Base-by-base conservation (phyloP, 2,888 invertebrate genomes). In the Slavum lentiscoides region DNA sequence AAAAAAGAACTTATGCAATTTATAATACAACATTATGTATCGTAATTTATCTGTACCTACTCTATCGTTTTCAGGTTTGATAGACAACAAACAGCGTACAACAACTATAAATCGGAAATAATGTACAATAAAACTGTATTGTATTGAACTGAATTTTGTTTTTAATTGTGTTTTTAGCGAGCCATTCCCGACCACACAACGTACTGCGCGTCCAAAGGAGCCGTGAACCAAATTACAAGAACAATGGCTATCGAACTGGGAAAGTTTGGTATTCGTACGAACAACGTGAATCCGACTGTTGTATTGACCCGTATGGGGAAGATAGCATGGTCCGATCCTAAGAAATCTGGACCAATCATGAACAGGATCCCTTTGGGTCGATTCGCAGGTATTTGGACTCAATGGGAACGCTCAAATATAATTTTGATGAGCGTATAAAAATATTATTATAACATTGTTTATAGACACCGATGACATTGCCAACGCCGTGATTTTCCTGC, bases 291-390 rank as follows among this genome's bases (percentile, higher is more conserved):
- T 87, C 98, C 98, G 0, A 98, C 97, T 0, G 96, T 96, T 0
- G 93, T 96, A 19, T 88, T 96, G 89, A 98, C 98, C 0, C 93
- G 92, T 76, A 92, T 98, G 93, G 96, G 96, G 0, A 89, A 89
- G 83, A 86, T 90, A 17, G 92, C 91, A 37, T 98, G 97, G 97
- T 90, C 92, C 17, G 93, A 95, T 30, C 30, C 30, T 1, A 30
- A 30, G 0, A 94, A 93, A 85, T 90, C 93, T 0, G 88, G 88
- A 3, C 89, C 89, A 0, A 90, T 97, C 91, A 85, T 30, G 30
- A 4, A 30, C 30, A 30, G 30, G 4, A 30, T 97, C 86, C 97
- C 97, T 0, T 86, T 97, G 15, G 91, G 92, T 84, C 87, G 89
- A 85, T 91, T 92, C 86, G 90, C 90, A 88, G 96, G 94, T 94